These are phyloP conservation scores for Azorinus chamasolen DNA, from an alignment of 2,888 invertebrate species.

Conservation along the genomic window DNA sequence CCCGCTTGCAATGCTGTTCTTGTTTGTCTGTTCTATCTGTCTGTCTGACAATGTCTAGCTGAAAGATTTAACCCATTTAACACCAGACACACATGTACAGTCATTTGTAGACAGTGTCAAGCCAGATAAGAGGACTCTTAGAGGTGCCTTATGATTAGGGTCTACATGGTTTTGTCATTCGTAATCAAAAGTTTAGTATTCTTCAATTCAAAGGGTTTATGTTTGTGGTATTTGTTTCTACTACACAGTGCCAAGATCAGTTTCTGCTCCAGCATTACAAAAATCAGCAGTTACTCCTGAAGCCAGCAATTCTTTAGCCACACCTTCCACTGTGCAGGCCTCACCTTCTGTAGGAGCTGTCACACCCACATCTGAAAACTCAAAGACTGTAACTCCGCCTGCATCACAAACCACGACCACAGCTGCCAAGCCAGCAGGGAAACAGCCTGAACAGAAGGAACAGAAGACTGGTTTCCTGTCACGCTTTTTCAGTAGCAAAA, in stretches of 20 bases:
- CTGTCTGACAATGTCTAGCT: no score
- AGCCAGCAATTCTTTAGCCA: constrained; percentile 38
- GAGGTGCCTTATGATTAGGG: no score
- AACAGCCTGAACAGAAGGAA: constrained; percentile 71
- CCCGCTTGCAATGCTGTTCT: no score
- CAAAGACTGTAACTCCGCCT: constrained; percentile 51
- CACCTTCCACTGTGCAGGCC: constrained; percentile 42
- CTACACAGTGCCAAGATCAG: constrained; percentile 73
- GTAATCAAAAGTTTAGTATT: no score
- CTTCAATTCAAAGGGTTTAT: no score
- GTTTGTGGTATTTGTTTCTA: no score
- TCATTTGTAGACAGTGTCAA: no score
- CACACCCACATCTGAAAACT: constrained; percentile 22
- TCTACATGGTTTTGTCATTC: no score
- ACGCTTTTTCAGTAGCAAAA: constrained; percentile 78
- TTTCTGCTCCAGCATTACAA: constrained; percentile 73
- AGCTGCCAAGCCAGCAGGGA: constrained; percentile 21
- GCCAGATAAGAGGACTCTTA: no score
- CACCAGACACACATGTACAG: no score
- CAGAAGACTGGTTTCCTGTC: constrained; percentile 83
- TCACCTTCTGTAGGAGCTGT: constrained; percentile 49
- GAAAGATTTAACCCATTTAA: no score
- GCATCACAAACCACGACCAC: constrained; percentile 16
- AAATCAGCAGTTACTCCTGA: constrained; percentile 65
- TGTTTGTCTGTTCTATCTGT: no score